Evolutionary conservation across 1,140 invertebrate genomes (phyloP).

Genomic region (Thaumatotibia leucotreta): DNA sequence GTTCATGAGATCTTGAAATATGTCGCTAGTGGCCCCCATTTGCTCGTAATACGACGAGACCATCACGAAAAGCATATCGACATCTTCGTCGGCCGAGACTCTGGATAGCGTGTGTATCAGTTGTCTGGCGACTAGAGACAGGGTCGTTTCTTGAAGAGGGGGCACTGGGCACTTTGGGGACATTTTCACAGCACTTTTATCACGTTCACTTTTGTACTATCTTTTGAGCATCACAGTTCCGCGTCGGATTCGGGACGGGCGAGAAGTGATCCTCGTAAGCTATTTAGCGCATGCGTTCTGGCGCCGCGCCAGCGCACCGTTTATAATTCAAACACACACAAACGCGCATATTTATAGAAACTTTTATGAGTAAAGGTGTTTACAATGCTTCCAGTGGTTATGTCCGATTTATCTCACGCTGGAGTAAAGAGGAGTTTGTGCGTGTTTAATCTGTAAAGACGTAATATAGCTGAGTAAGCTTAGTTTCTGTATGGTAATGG

Average conservation of each 20-base stretch:
- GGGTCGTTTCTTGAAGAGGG: constrained; percentile 61
- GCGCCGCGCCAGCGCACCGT: constrained; percentile 53
- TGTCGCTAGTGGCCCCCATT: constrained; percentile 77
- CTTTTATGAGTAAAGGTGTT: constrained; percentile 65
- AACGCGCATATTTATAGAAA: constrained; percentile 62
- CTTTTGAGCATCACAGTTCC: constrained; percentile 43
- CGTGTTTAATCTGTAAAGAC: neutral
- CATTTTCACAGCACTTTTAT: constrained; percentile 54
- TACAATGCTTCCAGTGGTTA: constrained; percentile 36
- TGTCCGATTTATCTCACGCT: neutral
- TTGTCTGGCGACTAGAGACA: constrained; percentile 71
- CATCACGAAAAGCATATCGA: constrained; percentile 75
- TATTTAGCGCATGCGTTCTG: constrained; percentile 64
- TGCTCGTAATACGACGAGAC: constrained; percentile 77
- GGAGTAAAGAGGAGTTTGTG: neutral
- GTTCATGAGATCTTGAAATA: constrained; percentile 80
- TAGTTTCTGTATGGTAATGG: too few species aligned
- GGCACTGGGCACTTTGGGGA: constrained; percentile 71
- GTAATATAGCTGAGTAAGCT: too few species aligned
- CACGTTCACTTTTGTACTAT: constrained; percentile 35
- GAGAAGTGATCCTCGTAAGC: constrained; percentile 52
- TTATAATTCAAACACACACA: constrained; percentile 69
- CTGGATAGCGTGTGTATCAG: constrained; percentile 64
- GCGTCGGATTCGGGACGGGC: constrained; percentile 46
- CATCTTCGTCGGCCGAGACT: constrained; percentile 75